Conservation (phyloP, 2,888 invertebrate genomes). For the Chymomyza amoena region DNA sequence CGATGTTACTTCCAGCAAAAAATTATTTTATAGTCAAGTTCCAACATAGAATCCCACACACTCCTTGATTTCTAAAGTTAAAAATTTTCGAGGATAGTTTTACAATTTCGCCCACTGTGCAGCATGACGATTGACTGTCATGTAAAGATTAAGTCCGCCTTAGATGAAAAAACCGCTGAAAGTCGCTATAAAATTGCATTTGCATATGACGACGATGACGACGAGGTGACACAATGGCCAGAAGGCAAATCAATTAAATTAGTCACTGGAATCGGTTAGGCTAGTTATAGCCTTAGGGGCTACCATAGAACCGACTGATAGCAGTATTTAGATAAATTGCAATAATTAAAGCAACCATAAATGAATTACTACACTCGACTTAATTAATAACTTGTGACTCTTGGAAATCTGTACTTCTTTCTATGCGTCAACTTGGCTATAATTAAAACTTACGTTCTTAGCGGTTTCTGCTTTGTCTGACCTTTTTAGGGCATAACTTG, state of each 20-base stretch:
- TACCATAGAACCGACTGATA: slow-evolving; percentile 35
- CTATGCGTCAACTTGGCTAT: slow-evolving; percentile 22
- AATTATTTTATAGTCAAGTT: too few species aligned
- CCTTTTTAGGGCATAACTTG: slow-evolving; percentile 60
- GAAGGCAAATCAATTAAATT: slow-evolving; percentile 26
- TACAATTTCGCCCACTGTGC: slow-evolving; percentile 1
- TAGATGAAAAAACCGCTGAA: slow-evolving; percentile 54
- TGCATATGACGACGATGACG: too few species aligned
- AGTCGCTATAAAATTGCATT: slow-evolving; percentile 51
- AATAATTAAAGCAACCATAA: slow-evolving; percentile 61
- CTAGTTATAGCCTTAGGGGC: slow-evolving; percentile 12
- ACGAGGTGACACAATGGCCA: slow-evolving; percentile 17
- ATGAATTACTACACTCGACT: slow-evolving; percentile 40
- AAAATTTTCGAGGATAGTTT: slow-evolving; percentile 3
- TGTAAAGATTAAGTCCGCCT: slow-evolving; percentile 43
- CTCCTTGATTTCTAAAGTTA: too few species aligned
- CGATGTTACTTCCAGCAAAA: too few species aligned
- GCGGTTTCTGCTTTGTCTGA: slow-evolving; percentile 17
- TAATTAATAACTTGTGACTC: slow-evolving; percentile 53
- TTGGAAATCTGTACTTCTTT: not conserved
- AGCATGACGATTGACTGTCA: slow-evolving; percentile 45
- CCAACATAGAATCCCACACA: too few species aligned
- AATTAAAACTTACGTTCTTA: slow-evolving; percentile 36
- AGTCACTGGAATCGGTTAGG: slow-evolving; percentile 24
- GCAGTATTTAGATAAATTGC: slow-evolving; percentile 61